Evolutionary conservation across 2,888 invertebrate genomes (phyloP).

Genomic region (Gastrophysa polygoni): DNA sequence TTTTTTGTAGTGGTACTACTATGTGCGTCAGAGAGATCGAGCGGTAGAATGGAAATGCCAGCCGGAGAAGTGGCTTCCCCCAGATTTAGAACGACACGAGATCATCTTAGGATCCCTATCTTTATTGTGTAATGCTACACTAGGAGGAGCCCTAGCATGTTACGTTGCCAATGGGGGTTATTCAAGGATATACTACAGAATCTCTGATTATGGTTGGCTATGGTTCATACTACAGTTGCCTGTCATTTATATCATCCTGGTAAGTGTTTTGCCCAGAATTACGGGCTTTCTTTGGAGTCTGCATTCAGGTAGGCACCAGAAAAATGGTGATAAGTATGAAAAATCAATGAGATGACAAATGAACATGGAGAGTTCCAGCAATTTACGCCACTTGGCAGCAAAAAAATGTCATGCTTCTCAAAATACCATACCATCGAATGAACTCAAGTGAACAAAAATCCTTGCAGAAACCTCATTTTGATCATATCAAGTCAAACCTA

Average conservation of each 20-base stretch:
- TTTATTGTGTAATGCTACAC: conserved; percentile 62
- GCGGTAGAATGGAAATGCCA: conserved; percentile 77
- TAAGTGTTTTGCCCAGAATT: too few species aligned
- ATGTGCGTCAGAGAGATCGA: conserved; percentile 65
- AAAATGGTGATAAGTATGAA: too few species aligned
- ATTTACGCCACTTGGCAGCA: too few species aligned
- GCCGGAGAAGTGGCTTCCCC: conserved; percentile 70
- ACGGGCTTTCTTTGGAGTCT: too few species aligned
- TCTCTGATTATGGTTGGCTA: conserved; percentile 66
- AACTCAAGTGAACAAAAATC: too few species aligned
- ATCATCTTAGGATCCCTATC: conserved; percentile 68
- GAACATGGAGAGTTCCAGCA: too few species aligned
- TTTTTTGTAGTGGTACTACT: conserved; percentile 71
- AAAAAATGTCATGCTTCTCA: too few species aligned
- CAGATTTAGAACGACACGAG: conserved; percentile 72
- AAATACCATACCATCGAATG: too few species aligned
- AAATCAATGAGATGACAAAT: too few species aligned
- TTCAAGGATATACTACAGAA: conserved; percentile 68
- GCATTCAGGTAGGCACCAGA: too few species aligned
- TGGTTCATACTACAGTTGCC: conserved; percentile 73
- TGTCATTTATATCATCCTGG: conserved; percentile 61
- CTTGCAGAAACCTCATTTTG: too few species aligned
- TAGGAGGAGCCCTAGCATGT: conserved; percentile 68
- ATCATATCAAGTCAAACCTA: too few species aligned
- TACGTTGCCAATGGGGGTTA: conserved; percentile 73